These are phyloP conservation scores for Apodemia duryi DNA, from an alignment of 2,888 invertebrate species.

Conservation along the genomic window DNA sequence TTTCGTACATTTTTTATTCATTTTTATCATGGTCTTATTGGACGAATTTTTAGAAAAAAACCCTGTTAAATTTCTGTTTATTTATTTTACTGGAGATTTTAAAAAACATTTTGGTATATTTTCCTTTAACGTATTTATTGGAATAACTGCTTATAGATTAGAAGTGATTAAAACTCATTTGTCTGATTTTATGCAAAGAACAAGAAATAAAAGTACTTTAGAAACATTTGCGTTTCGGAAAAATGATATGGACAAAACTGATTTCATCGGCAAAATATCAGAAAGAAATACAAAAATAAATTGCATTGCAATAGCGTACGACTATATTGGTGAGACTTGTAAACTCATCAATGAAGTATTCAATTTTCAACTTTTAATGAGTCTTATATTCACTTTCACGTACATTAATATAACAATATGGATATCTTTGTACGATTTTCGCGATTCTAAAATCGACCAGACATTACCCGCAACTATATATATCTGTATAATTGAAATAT, in stretches of 20 bases:
- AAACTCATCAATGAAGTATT: conserved; percentile 46
- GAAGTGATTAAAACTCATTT: conserved; percentile 45
- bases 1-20: conserved; percentile 1
- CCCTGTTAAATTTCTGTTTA: neutral
- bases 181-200: conserved; percentile 38
- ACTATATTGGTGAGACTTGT: conserved; percentile 35
- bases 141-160: conserved; percentile 42
- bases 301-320: conserved; percentile 37
- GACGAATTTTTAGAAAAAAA: neutral
- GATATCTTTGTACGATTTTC: conserved; percentile 24
- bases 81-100: conserved; percentile 20
- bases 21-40: neutral
- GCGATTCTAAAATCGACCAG: conserved; percentile 6
- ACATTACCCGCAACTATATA: conserved; percentile 24
- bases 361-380: conserved; percentile 54
- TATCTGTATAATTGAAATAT: conserved; percentile 44
- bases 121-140: conserved; percentile 43
- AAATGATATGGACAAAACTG: neutral
- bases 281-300: conserved; percentile 21
- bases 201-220: neutral
- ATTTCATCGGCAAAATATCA: conserved; percentile 15
- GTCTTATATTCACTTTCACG: conserved; percentile 21
- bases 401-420: conserved; percentile 35
- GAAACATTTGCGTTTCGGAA: neutral
- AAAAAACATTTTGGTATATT: conserved; percentile 23